These are phyloP conservation scores for Hypotaenidia philippensis DNA, from an alignment of 2,797 vertebrate species.

Conservation along the genomic window DNA sequence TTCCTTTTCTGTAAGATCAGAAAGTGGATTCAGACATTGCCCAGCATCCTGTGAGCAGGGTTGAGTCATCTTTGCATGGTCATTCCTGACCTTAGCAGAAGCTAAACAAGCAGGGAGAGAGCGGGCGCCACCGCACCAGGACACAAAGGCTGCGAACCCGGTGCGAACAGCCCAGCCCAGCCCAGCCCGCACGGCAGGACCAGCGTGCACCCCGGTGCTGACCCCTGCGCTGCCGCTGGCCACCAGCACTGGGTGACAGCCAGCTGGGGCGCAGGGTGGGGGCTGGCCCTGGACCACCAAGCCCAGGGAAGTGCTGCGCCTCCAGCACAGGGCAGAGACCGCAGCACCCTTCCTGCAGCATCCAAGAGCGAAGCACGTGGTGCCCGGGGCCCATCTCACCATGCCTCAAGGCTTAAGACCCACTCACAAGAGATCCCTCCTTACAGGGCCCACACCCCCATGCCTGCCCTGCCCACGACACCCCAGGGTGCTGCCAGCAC, in stretches of 20 bases:
- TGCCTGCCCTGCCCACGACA: background rate
- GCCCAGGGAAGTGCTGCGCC: too few relatives aligned
- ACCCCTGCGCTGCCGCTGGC: background rate
- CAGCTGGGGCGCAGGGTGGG: background rate
- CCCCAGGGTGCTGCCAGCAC: background rate
- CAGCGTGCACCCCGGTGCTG: rapidly evolving
- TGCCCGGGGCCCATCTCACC: background rate
- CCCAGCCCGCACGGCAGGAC: background rate
- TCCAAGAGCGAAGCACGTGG: rapidly evolving
- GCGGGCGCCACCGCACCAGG: background rate
- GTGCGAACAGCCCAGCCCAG: background rate
- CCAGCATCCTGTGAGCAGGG: background rate
- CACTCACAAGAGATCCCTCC: background rate
- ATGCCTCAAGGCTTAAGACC: background rate
- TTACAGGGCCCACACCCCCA: background rate
- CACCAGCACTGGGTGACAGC: background rate
- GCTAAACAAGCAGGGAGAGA: background rate
- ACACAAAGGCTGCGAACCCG: background rate
- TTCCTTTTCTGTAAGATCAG: background rate
- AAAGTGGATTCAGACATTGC: background rate
- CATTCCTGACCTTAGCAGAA: background rate
- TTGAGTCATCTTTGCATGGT: conserved; percentile 6
- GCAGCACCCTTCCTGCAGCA: background rate
- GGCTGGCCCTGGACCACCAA: background rate
- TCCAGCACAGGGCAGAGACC: rapidly evolving